Base-by-base conservation (phyloP, 1,140 invertebrate genomes). In the Brachionus paranguensis region DNA sequence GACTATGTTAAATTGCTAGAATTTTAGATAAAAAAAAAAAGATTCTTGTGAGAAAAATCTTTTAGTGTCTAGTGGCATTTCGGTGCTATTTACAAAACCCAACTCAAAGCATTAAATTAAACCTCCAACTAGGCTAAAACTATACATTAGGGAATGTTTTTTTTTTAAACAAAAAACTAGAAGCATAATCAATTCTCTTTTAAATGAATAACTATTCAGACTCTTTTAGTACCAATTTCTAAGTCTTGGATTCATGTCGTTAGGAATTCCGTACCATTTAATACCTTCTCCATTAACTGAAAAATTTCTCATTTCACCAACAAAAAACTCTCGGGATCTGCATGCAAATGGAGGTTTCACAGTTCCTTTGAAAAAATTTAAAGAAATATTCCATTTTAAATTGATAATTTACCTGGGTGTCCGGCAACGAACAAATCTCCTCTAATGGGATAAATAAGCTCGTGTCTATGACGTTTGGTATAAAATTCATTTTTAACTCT, bases 271-370 rank as follows among this genome's bases (percentile, higher is more conserved):
- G 12, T 81, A 81, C 78, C 78, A 81, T 81, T 81, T 81, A n/a
- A 81, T 33, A 11, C 78, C 53, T 41, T 81, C 78, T 45, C 64
- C 37, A 37, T 81, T 81, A 1, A 81, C 78, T 64, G 20, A 81
- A 43, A 81, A 81, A 68, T 81, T 68, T 81, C 78, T 81, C 78
- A 81, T 60, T 45, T 81, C 78, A 29, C 78, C 78, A 11, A 64
- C 12, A 68, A 81, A 81, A 68, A 81, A 81, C 10, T 68, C 64
- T 64, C 78, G 41, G 33, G 78, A 64, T 33, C 53, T 27, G 64
- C 78, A 81, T 33, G 78, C 78, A 27, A 81, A 81, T 14, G 78
- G 78, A 29, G 78, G 78, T 6, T 24, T 47, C 2, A 81, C 64
- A 41, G 78, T 81, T 29, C 43, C 76, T 79, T 60, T 10, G 27